Evolutionary conservation across 1,140 invertebrate genomes (phyloP).

Genomic region (Akabosia matsudoensis): DNA sequence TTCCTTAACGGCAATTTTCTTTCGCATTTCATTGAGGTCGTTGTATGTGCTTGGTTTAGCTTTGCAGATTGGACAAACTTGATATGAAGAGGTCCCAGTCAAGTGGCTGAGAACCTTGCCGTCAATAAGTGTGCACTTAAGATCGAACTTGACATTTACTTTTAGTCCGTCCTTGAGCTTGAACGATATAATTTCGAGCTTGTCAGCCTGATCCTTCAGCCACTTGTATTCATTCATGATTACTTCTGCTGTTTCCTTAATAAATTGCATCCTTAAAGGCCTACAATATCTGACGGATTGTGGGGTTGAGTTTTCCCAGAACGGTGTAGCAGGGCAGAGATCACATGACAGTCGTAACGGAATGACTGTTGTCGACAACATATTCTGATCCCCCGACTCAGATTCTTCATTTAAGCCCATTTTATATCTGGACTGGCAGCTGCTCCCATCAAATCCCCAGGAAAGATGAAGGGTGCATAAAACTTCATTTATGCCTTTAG

Average conservation of each 20-base stretch:
- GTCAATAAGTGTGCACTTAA: neutral
- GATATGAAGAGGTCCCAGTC: neutral
- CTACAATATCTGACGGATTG: slow-evolving; percentile 35
- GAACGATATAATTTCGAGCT: neutral
- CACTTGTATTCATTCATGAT: slow-evolving; percentile 22
- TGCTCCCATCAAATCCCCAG: slow-evolving; percentile 28
- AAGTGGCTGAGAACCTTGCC: neutral
- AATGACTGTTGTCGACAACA: neutral
- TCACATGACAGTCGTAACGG: neutral
- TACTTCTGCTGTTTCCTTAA: slow-evolving; percentile 29
- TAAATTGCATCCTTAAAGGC: slow-evolving; percentile 30
- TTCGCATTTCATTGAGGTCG: neutral
- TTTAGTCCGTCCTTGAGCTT: neutral
- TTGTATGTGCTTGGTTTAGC: slow-evolving; percentile 16
- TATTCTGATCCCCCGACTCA: neutral
- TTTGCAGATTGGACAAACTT: slow-evolving; percentile 33
- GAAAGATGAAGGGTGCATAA: slow-evolving; percentile 3
- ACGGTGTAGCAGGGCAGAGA: neutral
- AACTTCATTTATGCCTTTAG: neutral
- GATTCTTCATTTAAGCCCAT: neutral
- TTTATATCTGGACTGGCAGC: slow-evolving; percentile 12
- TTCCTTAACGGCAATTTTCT: neutral
- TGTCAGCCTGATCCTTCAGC: neutral
- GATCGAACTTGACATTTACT: neutral
- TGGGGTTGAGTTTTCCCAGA: slow-evolving; percentile 30